Percentiles rank a stretch among this genome's conserved stretches.
phyloP scores from a whole-genome alignment of 2,113 vertebrate species.

The Odocoileus hemionus region DNA sequence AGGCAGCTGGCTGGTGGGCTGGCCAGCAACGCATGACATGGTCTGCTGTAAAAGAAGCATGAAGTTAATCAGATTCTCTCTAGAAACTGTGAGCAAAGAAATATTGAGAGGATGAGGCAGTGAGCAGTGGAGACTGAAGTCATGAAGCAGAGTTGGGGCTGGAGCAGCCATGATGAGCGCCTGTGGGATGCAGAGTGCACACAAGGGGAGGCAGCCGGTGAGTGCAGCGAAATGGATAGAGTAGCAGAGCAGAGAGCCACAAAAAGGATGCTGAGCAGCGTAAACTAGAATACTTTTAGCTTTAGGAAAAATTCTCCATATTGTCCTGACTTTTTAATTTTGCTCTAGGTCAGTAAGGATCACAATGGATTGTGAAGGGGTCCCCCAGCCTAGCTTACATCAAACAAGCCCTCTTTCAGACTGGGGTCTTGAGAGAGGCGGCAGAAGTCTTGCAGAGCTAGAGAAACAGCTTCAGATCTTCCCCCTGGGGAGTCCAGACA shows the following conservation, averaged over 20 bases:
- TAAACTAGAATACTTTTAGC: not conserved
- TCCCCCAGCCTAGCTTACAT: not conserved
- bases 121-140: not conserved
- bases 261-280: not conserved
- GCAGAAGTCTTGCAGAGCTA: not conserved
- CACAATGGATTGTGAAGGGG: not conserved
- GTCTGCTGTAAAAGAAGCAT: not conserved
- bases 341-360: not conserved
- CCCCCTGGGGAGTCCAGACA: constrained; percentile 20
- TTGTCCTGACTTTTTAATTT: constrained; percentile 23
- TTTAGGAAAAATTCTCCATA: not conserved
- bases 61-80: not conserved
- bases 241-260: accelerated
- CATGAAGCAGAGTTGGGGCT: not conserved
- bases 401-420: constrained; percentile 8
- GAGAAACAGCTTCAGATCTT: constrained; percentile 1
- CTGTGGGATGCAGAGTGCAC: accelerated
- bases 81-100: not conserved
- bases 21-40: not conserved
- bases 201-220: not conserved
- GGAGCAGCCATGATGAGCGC: not conserved
- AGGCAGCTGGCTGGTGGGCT: not conserved
- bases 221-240: not conserved
- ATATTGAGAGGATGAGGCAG: not conserved
- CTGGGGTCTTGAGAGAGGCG: not conserved